A percentile compares a stretch with the other conserved stretches of the same genome.
Evolutionary conservation across 1,140 invertebrate genomes (phyloP).

Genomic region (Drosophila nannoptera): DNA sequence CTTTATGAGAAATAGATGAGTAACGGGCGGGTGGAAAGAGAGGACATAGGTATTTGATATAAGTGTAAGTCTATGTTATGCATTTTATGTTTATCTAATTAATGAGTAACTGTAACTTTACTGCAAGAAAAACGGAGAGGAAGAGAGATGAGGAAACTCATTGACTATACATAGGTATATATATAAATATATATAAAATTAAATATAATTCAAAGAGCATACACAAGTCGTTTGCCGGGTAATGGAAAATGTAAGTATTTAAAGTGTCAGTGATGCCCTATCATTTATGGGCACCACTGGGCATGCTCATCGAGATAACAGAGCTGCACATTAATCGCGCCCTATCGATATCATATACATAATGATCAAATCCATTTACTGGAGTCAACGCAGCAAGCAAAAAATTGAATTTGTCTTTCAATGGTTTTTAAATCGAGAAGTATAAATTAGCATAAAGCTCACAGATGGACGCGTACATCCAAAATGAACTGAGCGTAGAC

Average conservation of each 20-base stretch:
- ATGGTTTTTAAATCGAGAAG: background rate
- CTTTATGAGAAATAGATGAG: constrained; percentile 13
- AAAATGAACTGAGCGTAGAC: constrained; percentile 40
- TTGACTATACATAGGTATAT: constrained; percentile 25
- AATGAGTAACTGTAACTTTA: constrained; percentile 40
- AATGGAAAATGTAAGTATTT: background rate
- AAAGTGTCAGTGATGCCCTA: background rate
- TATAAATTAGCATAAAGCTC: background rate
- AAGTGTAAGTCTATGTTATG: constrained; percentile 49
- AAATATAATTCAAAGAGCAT: constrained; percentile 39
- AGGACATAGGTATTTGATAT: constrained; percentile 39
- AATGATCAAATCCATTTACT: background rate
- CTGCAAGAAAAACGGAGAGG: constrained; percentile 7
- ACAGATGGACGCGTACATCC: constrained; percentile 56
- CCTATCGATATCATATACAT: constrained; percentile 2
- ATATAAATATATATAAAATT: constrained; percentile 25
- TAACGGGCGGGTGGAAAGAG: constrained; percentile 6
- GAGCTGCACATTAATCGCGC: background rate
- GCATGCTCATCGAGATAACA: background rate
- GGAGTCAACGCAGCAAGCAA: constrained; percentile 6
- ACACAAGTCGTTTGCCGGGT: constrained; percentile 5
- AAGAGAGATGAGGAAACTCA: constrained; percentile 33
- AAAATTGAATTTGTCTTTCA: background rate
- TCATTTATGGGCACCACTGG: background rate
- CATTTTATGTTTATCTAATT: constrained; percentile 43